Evolutionary conservation across 2,113 vertebrate genomes (phyloP).

Genomic region (Chaetura pelagica): DNA sequence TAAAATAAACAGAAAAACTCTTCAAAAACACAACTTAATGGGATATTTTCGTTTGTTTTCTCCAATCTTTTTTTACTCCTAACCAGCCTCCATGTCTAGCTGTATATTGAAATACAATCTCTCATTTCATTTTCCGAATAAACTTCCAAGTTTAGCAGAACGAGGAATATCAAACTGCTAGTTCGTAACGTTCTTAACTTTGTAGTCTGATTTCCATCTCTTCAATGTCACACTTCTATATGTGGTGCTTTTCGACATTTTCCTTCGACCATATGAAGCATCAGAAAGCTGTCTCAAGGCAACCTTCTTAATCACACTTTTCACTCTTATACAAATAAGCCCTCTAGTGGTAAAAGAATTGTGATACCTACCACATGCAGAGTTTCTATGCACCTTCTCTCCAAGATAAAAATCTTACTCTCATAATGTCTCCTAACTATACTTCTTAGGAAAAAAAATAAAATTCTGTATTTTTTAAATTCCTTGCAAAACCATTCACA

Average conservation of each 20-base stretch:
- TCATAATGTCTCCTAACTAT: neutral
- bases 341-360: conserved; percentile 47
- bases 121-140: neutral
- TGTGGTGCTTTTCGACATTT: neutral
- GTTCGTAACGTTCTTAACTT: neutral
- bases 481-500: neutral
- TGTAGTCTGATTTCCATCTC: neutral
- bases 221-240: neutral
- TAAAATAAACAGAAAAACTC: neutral
- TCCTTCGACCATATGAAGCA: neutral
- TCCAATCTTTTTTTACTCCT: neutral
- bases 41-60: neutral
- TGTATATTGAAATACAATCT: neutral
- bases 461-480: neutral
- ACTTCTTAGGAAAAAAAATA: no score
- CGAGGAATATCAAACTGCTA: neutral
- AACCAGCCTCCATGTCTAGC: neutral
- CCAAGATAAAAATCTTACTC: neutral
- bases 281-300: neutral
- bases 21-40: neutral
- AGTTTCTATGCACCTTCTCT: neutral
- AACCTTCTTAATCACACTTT: neutral
- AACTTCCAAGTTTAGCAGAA: neutral
- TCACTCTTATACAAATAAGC: conserved; percentile 36
- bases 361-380: accelerated